Evolutionary conservation across 2,888 invertebrate species (phyloP), one percentile per base, ranked within the genome.

Genomic region (Tridacna crocea): DNA sequence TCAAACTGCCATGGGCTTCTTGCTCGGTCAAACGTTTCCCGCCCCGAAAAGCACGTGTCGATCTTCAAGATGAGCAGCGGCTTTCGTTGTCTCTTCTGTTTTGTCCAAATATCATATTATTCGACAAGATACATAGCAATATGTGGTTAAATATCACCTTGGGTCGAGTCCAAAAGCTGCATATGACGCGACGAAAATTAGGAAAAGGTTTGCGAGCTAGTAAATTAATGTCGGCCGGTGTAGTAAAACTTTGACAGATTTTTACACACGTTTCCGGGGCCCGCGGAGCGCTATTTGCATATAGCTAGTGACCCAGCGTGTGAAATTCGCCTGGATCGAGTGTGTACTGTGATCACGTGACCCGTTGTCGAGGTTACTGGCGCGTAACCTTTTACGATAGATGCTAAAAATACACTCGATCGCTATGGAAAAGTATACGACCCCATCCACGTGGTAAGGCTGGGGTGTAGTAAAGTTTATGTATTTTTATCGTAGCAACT

Each of bases 311-410:
- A 83, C 86, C 86, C 73, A 78, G 72, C 86, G 83, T 82, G 86
- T 82, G 83, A 83, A 86, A 65, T 65, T 82, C 58, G 47, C 74
- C 79, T 65, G 47, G 74, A 72, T 75, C 70, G 70, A 75, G 72
- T 72, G 70, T 48, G 66, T 65, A 19, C 22, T 51, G 51, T 4
- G 36, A 51, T 79, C 84, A 87, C 87, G 87, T 87, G 87, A 79
- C 73, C 27, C 73, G 87, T 87, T 87, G 80, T 81, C 87, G 76
- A 60, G 87, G 84, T 84, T 87, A 87, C 87, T 82, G 72, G 83
- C 82, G 87, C 82, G 80, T 84, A 80, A 79, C 79, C 58, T 75
- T 61, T 51, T 51, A 48, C 48, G 26, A 22, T 17, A 51, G 22
- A 10, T 4, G n/a, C 70, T 70, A 51, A 70, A 70, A 70, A 70